Evolutionary conservation across 2,888 invertebrate species (phyloP), one percentile per base, ranked within the genome.

Genomic region (Hyles lineata): DNA sequence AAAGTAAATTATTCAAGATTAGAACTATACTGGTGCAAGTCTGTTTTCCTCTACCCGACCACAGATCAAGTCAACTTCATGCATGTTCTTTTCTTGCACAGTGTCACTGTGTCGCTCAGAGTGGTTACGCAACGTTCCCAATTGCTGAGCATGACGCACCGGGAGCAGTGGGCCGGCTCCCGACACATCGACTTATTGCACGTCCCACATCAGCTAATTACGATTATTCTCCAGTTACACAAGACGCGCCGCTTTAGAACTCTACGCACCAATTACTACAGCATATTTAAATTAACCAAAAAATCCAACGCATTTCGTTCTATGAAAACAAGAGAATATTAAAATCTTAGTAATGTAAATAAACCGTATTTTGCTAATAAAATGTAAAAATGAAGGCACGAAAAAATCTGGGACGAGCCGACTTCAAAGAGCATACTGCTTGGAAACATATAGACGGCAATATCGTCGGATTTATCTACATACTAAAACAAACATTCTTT

Each of bases 151-250:
- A 67, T 67, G 67, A 67, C 67, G 50, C 67, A 67, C 67, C 50
- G 67, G 50, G 50, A 67, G 23, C 50, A 23, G 67, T 67, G 67
- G 67, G 67, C 67, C 43, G 67, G 43, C 50, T 67, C 50, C 43
- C 21, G 50, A 23, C 23, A 50, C 43, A 67, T 50, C 67, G 67
- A 21, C 67, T 23, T 43, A 67, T 67, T 17, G 50, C 67, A 67
- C 67, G 67, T 67, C 67, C 67, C 67, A 67, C 67, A 67, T 67
- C 23, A 43, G 50, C 67, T 67, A 67, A 67, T 67, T 50, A 67
- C 23, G 67, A 67, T 23, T 50, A 67, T 67, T 23, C 67, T 67
- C 15, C 35, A 43, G 43, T 67, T 67, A 67, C 23, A 43, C 43
- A 50, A 50, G 50, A 67, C 23, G 21, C 63, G 43, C 2, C 67